phyloP scores from a whole-genome alignment of 2,797 vertebrate genomes.

The Leuciscus waleckii region DNA sequence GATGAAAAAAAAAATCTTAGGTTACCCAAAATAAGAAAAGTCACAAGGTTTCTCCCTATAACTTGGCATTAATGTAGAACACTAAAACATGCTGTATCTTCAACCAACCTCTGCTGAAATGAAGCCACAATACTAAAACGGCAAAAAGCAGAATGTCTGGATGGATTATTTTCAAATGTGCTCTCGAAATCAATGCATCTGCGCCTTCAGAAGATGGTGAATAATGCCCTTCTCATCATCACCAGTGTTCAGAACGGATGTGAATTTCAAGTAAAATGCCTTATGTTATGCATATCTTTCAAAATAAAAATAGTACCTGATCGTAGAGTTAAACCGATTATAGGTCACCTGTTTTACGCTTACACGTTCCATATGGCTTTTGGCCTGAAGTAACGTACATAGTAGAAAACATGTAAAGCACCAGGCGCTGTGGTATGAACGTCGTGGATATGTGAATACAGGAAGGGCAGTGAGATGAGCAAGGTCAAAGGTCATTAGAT shows the following conservation, averaged over 20 bases:
- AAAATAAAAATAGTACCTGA: conserved; percentile 62
- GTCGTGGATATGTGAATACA: conserved; percentile 56
- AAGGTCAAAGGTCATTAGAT: conserved; percentile 74
- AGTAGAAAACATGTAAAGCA: conserved; percentile 61
- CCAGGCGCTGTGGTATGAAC: conserved; percentile 54
- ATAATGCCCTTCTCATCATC: conserved; percentile 39
- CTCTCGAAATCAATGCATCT: conserved; percentile 30
- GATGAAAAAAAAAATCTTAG: conserved; percentile 31
- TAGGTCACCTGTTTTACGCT: conserved; percentile 55
- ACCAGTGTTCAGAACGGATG: conserved; percentile 45
- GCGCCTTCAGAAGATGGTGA: conserved; percentile 35
- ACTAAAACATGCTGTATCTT: conserved; percentile 60
- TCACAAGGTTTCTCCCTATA: conserved; percentile 47
- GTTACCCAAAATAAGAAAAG: conserved; percentile 32
- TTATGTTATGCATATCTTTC: conserved; percentile 30
- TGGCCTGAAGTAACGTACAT: conserved; percentile 55
- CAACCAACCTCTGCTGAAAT: conserved; percentile 50
- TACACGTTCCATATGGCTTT: conserved; percentile 62
- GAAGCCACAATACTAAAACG: conserved; percentile 59
- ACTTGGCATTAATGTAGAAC: conserved; percentile 60
- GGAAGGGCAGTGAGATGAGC: conserved; percentile 75
- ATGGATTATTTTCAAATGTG: conserved; percentile 54
- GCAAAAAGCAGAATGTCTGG: conserved; percentile 54
- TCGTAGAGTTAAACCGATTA: conserved; percentile 55
- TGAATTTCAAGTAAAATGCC: conserved; percentile 29